Evolutionary conservation across 1,140 invertebrate genomes (phyloP), one percentile per base, ranked within the genome.

Genomic region (Pomacea maculata): DNA sequence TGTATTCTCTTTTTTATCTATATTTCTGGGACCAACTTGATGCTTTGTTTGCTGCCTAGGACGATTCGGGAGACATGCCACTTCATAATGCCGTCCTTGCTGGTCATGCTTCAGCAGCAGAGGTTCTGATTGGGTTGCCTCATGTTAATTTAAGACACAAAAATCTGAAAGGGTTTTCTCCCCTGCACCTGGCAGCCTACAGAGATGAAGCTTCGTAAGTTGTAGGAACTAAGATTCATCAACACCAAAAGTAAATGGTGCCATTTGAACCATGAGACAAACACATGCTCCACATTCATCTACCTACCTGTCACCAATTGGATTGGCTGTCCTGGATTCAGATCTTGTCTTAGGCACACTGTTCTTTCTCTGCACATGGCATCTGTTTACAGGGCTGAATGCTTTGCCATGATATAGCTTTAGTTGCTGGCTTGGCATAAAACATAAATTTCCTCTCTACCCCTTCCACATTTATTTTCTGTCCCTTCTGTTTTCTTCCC

Each of bases 31-130:
- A 9, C 7, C 12, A 65, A 29, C 63, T 11, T 29, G 5, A 7
- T 77, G 29, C 61, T 52, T 9, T 12, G 11, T 76, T 19, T 34
- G n/a, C n/a, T 63, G 17, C 19, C 17, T 68, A 87, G 87, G 87
- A 87, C 57, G 14, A 63, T 2, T 83, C 75, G 0, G 87, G 87
- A 14, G 87, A 88, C 73, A 88, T 86, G 7, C 81, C 85, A 25
- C 79, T 88, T 17, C 87, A 88, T 65, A 84, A 86, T 34, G 87
- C 86, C 7, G 84, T 88, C 45, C 5, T 15, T 19, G 81, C 80
- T 14, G 67, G 82, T 63, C 76, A 75, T 29, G 77, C 81, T 55
- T 68, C 82, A 63, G 83, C 80, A 21, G 84, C 83, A 0, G 71
- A 80, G 14, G 79, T 86, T 34, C 72, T 88, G 45, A 64, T 84